Conservation (phyloP, 2,113 vertebrate species). For the Alethe castanea region DNA sequence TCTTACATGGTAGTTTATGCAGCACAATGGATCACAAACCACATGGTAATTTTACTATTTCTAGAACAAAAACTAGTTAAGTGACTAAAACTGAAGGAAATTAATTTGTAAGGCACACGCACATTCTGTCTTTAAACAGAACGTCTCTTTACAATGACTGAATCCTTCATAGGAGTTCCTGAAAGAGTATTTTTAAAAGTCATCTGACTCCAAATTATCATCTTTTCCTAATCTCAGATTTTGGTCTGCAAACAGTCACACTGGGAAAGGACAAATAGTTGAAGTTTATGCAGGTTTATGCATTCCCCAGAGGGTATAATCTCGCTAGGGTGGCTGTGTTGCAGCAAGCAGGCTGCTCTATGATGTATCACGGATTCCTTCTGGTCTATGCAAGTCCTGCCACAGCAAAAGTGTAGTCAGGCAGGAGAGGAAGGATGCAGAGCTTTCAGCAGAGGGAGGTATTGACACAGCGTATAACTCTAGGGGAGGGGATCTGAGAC, state of each 20-base stretch:
- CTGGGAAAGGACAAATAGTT: not conserved
- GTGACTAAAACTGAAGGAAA: not conserved
- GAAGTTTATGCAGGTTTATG: not conserved
- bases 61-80: constrained; percentile 39
- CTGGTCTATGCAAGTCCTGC: not conserved
- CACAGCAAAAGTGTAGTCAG: not conserved
- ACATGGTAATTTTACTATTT: constrained; percentile 21
- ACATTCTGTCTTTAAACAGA: not conserved
- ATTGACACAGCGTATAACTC: constrained; percentile 62
- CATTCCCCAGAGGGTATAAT: not conserved
- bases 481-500: not conserved
- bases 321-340: not conserved
- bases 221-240: not conserved
- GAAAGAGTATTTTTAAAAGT: constrained; percentile 13
- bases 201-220: not conserved
- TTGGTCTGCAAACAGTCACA: not conserved
- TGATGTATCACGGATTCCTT: not conserved
- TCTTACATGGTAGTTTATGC: not conserved
- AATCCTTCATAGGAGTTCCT: not conserved
- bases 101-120: not conserved
- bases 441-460: constrained; percentile 74
- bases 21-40: constrained; percentile 6
- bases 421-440: constrained; percentile 28
- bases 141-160: not conserved
- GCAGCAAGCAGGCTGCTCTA: not conserved